phyloP scores from a whole-genome alignment of 2,113 vertebrate species.

The Istiophorus platypterus region DNA sequence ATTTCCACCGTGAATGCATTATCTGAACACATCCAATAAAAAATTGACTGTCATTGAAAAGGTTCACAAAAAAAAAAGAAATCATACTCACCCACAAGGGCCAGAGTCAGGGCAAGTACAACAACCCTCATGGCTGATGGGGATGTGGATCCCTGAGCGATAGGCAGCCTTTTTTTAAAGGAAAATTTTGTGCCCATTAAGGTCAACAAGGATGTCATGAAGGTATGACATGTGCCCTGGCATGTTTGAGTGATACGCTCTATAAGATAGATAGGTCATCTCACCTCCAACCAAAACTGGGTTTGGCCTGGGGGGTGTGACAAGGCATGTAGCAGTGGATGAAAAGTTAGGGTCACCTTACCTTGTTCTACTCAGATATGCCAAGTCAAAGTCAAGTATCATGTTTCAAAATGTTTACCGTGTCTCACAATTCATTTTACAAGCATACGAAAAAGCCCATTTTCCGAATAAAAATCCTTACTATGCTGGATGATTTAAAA shows the following conservation, averaged over 20 bases:
- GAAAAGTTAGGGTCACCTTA: slow-evolving; percentile 70
- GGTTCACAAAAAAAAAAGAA: not conserved
- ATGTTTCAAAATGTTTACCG: slow-evolving; percentile 18
- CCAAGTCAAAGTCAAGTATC: slow-evolving; percentile 20
- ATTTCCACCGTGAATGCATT: not conserved
- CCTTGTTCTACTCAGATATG: slow-evolving; percentile 36
- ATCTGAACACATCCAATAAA: not conserved
- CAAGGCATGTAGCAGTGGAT: slow-evolving; percentile 10
- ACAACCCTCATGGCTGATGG: slow-evolving; percentile 86
- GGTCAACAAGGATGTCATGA: slow-evolving; percentile 32
- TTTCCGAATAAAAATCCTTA: not conserved
- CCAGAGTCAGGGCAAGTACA: slow-evolving; percentile 83
- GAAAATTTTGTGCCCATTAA: slow-evolving; percentile 47
- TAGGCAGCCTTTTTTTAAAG: slow-evolving; percentile 68
- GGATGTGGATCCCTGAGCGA: slow-evolving; percentile 43
- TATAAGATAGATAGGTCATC: slow-evolving; percentile 14
- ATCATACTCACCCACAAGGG: slow-evolving; percentile 87
- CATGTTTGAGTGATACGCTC: slow-evolving; percentile 15
- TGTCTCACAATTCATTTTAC: not conserved
- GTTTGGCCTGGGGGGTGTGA: not conserved
- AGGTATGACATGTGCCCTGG: not conserved
- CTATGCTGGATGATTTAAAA: no score
- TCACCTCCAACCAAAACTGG: not conserved
- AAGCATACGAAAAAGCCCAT: not conserved
- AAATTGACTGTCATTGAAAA: not conserved